phyloP scores from a whole-genome alignment of 1,140 invertebrate genomes.

The Drosophila paulistorum region DNA sequence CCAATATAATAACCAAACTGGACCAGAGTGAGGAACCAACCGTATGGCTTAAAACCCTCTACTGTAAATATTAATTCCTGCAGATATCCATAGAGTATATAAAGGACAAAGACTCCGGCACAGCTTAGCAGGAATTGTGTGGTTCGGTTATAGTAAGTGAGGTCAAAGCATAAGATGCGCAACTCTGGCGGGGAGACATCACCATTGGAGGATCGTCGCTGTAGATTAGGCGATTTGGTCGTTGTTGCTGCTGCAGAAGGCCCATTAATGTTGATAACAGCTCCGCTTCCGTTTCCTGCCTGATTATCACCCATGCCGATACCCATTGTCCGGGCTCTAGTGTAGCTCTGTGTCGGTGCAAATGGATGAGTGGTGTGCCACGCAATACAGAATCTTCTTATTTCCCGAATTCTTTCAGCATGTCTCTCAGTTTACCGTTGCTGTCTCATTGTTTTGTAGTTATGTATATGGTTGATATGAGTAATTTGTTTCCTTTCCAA shows the following conservation, averaged over 20 bases:
- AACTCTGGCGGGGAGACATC: constrained; percentile 77
- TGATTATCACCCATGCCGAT: constrained; percentile 40
- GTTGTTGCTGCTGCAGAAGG: neutral
- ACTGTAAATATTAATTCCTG: constrained; percentile 96
- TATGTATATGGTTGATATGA: neutral
- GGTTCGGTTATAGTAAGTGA: constrained; percentile 86
- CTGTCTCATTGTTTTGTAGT: constrained; percentile 2
- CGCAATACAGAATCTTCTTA: constrained; percentile 22
- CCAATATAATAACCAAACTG: constrained; percentile 95
- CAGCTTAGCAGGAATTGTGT: constrained; percentile 91
- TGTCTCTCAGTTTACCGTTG: constrained; percentile 11
- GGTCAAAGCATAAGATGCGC: constrained; percentile 89
- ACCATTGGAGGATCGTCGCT: constrained; percentile 49
- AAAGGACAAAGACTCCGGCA: constrained; percentile 92
- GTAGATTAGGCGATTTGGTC: constrained; percentile 17
- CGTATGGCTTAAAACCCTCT: constrained; percentile 93
- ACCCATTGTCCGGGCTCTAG: constrained; percentile 24
- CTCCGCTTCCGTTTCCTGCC: constrained; percentile 32
- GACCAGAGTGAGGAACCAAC: constrained; percentile 96
- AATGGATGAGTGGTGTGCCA: constrained; percentile 22
- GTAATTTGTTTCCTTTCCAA: neutral
- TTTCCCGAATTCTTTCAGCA: constrained; percentile 18
- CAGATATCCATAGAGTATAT: constrained; percentile 95
- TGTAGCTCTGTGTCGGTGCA: constrained; percentile 23
- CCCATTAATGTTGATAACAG: constrained; percentile 62